Conservation (phyloP, 2,797 vertebrate genomes). For the Crocidura indochinensis region DNA sequence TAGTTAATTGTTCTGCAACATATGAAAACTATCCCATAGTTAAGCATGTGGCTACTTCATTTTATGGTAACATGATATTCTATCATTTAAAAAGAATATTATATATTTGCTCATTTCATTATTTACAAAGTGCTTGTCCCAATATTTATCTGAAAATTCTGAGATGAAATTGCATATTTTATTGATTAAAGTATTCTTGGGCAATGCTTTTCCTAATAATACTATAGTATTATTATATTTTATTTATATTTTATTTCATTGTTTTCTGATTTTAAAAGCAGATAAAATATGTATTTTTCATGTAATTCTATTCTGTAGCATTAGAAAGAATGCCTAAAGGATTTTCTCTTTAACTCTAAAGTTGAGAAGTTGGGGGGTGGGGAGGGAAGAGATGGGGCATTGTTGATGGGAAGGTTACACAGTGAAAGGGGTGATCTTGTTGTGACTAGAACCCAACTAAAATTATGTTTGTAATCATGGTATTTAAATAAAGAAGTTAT, state of each 20-base stretch:
- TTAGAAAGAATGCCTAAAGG: not conserved
- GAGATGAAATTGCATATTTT: not conserved
- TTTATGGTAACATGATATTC: not conserved
- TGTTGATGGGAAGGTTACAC: no score
- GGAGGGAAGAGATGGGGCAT: no score
- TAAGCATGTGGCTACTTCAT: not conserved
- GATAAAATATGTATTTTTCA: not conserved
- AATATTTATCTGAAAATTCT: not conserved
- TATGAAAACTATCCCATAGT: not conserved
- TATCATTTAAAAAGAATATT: not conserved
- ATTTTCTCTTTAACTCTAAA: no score
- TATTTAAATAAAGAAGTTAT: no score
- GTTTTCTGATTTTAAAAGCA: not conserved
- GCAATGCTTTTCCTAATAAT: not conserved
- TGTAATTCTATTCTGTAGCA: not conserved
- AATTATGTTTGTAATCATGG: no score
- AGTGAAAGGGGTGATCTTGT: no score
- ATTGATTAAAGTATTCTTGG: slow-evolving; percentile 22
- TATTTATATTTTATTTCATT: not conserved
- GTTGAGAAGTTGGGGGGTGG: no score
- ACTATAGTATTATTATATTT: no score
- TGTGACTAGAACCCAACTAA: no score
- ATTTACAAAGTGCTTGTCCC: not conserved
- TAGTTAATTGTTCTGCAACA: slow-evolving; percentile 11
- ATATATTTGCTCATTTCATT: slow-evolving; percentile 12